These are phyloP conservation scores for Anthrax anthrax DNA, from an alignment of 2,888 invertebrate species.

Conservation along the genomic window DNA sequence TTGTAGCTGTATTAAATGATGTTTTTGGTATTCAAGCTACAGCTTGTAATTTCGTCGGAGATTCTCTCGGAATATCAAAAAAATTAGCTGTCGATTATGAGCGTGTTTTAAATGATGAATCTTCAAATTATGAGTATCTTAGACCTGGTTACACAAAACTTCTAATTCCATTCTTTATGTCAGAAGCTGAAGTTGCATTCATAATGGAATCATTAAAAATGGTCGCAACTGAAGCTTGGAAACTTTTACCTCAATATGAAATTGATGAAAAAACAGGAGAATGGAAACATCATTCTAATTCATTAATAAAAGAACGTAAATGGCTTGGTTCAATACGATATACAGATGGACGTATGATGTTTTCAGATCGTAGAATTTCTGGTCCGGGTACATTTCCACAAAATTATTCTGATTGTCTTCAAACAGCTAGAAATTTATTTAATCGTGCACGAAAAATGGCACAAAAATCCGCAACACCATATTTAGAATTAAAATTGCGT, in stretches of 20 bases:
- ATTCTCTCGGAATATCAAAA: constrained; percentile 69
- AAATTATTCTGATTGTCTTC: constrained; percentile 60
- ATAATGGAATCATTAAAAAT: constrained; percentile 71
- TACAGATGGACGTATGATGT: constrained; percentile 57
- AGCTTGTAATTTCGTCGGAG: constrained; percentile 70
- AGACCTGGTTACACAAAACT: constrained; percentile 77
- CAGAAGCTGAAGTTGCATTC: constrained; percentile 63
- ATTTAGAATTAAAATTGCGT: constrained; percentile 18
- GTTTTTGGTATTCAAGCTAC: constrained; percentile 82
- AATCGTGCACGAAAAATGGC: constrained; percentile 62
- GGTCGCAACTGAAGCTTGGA: constrained; percentile 82
- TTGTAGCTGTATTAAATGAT: constrained; percentile 75
- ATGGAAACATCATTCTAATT: constrained; percentile 73
- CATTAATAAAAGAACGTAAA: constrained; percentile 64
- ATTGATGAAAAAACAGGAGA: constrained; percentile 80
- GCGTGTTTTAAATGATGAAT: constrained; percentile 39
- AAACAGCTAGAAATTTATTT: constrained; percentile 64
- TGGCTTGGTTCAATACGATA: constrained; percentile 68
- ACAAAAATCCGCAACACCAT: constrained; percentile 56
- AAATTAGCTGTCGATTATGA: constrained; percentile 63
- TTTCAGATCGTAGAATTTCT: constrained; percentile 55
- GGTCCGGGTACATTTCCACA: constrained; percentile 59
- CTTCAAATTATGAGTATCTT: constrained; percentile 47
- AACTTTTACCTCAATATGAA: constrained; percentile 71
- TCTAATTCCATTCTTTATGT: constrained; percentile 73